Conservation (phyloP, 2,113 vertebrate species). For the Brachypodius melanocephalos region DNA sequence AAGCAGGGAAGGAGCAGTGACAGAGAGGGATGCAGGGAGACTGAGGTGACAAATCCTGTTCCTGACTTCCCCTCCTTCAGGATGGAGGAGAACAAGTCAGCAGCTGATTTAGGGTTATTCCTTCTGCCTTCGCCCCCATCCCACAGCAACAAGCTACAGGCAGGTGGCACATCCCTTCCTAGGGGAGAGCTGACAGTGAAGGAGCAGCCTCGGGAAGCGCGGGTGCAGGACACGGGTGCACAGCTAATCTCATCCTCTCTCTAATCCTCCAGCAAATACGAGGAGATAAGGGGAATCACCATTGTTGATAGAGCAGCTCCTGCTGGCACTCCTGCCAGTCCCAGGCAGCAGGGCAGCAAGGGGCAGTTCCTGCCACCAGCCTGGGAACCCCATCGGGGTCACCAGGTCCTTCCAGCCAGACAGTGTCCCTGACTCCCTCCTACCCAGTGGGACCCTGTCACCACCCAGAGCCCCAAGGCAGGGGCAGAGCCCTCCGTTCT, state of each 20-base stretch:
- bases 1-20: neutral
- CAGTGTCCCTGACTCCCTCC: accelerated
- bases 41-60: accelerated
- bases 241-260: constrained; percentile 27
- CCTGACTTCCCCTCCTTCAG: neutral
- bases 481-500: accelerated
- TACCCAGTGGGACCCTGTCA: neutral
- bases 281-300: constrained; percentile 57
- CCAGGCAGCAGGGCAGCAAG: neutral
- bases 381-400: accelerated
- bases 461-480: neutral
- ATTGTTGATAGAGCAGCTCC: constrained; percentile 10
- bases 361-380: accelerated
- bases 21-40: neutral
- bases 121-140: neutral
- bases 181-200: neutral
- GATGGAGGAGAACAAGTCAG: neutral
- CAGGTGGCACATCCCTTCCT: neutral
- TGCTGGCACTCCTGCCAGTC: neutral
- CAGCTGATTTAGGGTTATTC: neutral
- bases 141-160: neutral
- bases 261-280: constrained; percentile 55
- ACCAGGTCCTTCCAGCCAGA: neutral
- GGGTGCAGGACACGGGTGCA: neutral
- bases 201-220: neutral